Conservation (phyloP, 2,797 vertebrate species). For the Hipposideros larvatus region DNA sequence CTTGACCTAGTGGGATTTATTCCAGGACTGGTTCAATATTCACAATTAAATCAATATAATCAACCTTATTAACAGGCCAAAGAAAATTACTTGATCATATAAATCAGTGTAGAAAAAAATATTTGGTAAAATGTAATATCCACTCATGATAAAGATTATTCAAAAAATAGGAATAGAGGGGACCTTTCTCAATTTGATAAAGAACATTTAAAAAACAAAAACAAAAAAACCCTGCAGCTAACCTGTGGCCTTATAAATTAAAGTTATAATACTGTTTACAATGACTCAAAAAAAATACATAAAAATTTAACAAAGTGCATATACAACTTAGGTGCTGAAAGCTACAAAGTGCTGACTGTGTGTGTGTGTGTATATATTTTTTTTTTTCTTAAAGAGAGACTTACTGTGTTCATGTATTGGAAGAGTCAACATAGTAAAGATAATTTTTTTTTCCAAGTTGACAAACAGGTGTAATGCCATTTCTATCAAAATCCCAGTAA, state of each 20-base stretch:
- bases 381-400: background rate
- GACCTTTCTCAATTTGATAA: background rate
- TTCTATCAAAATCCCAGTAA: background rate
- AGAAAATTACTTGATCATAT: background rate
- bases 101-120: background rate
- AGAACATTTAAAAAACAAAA: background rate
- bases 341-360: background rate
- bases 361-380: too few species aligned
- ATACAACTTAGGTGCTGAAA: background rate
- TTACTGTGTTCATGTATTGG: background rate
- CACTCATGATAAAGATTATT: background rate
- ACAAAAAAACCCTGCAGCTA: background rate
- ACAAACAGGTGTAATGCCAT: background rate
- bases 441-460: background rate
- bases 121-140: background rate
- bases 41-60: background rate
- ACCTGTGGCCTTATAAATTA: background rate
- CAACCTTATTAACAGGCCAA: background rate
- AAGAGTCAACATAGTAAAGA: background rate
- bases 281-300: background rate
- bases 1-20: background rate
- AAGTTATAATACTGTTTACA: background rate
- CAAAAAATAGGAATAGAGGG: background rate
- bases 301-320: background rate
- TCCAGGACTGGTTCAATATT: background rate